Base-by-base conservation (phyloP, 2,888 invertebrate genomes). In the Chaitophorus viminalis region DNA sequence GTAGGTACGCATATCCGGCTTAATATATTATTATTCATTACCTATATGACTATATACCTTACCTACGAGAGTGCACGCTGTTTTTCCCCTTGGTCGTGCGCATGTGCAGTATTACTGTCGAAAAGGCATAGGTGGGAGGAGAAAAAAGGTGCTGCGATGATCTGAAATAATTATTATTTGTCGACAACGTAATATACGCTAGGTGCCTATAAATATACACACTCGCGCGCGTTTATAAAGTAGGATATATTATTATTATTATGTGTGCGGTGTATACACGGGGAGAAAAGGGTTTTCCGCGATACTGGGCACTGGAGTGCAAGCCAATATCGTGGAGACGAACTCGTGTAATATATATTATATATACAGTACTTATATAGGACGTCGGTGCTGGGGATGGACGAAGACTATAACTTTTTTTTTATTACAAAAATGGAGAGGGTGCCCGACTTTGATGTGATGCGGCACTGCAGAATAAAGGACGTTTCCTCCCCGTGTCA, bases 371-470 rank as follows among this genome's bases (percentile, higher is more conserved):
- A 65, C 36, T 11, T 31, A 25, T 46, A 33, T n/a, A 39, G 25
- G 25, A 18, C 54, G 78, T 77, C 77, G 31, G 72, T n/a, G n/a
- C 54, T 54, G 33, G 52, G 76, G 85, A 8, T 21, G 46, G 46
- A n/a, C 46, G 46, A 78, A 11, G 33, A 46, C 54, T 25, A n/a
- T n/a, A 60, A 87, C 79, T 72, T 87, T 87, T 87, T 68, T 78
- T 74, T 87, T 87, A 87, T 87, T 87, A 39, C 81, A 65, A 72
- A 87, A 87, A 87, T 87, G 79, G 87, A 87, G 87, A 79, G 87
- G 79, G 72, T n/a, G 33, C 60, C 60, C 0, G 60, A 25, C 79
- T 72, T 87, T 87, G 87, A 87, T 81, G 79, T 81, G 76, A 39
- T 74, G 75, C 36, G 36, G 17, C 29, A 29, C 29, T 18, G 54